Evolutionary conservation across 2,797 vertebrate species (phyloP).

Genomic region (Eidolon dupreanum): DNA sequence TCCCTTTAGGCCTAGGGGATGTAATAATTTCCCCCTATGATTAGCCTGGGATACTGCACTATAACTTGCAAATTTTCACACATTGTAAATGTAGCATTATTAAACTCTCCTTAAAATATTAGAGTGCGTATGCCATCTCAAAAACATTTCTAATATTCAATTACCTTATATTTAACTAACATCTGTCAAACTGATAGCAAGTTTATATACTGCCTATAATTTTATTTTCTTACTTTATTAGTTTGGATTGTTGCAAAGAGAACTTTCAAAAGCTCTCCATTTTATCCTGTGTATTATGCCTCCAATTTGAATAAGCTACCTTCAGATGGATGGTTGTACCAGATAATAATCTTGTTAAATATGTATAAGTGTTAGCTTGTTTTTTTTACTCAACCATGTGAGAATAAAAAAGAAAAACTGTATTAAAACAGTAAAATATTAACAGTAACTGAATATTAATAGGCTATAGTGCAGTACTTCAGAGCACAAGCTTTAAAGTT

Average conservation of each 20-base stretch:
- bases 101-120: slow-evolving; percentile 27
- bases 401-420: slow-evolving; percentile 10
- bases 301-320: neutral
- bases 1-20: neutral
- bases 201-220: neutral
- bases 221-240: neutral
- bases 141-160: neutral
- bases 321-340: neutral
- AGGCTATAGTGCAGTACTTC: neutral
- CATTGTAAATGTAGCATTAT: neutral
- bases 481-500: neutral
- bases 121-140: neutral
- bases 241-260: neutral
- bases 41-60: neutral
- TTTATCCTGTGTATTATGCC: neutral
- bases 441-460: slow-evolving; percentile 43
- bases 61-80: neutral
- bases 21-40: neutral
- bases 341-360: neutral
- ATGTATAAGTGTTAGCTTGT: neutral
- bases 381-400: neutral
- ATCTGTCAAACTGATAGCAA: neutral
- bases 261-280: neutral
- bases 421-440: slow-evolving; percentile 25
- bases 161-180: neutral